Percentiles rank a stretch among this genome's conserved stretches.
phyloP scores from a whole-genome alignment of 2,113 vertebrate genomes.

The Cavia aperea region DNA sequence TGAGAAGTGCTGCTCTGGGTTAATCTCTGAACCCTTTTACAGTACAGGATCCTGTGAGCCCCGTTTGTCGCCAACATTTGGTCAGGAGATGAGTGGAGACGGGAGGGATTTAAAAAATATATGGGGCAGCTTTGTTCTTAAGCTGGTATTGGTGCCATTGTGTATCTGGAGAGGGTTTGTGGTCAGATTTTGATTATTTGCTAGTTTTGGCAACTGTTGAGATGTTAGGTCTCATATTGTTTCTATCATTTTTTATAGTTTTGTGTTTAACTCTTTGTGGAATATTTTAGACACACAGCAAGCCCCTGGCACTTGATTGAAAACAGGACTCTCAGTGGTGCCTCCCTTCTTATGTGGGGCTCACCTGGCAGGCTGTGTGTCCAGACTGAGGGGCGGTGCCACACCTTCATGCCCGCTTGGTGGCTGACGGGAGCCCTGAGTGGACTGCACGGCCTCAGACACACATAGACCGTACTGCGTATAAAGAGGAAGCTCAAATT shows the following conservation, averaged over 20 bases:
- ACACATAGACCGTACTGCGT: background rate
- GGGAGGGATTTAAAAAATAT: slow-evolving; percentile 50
- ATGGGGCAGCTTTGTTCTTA: slow-evolving; percentile 63
- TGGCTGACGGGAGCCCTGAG: background rate
- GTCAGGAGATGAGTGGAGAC: slow-evolving; percentile 48
- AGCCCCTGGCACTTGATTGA: slow-evolving; percentile 25
- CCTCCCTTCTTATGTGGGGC: background rate
- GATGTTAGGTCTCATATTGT: slow-evolving; percentile 67
- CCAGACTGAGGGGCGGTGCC: fast-evolving
- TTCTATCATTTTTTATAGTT: slow-evolving; percentile 67
- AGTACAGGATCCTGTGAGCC: background rate
- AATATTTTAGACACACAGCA: background rate
- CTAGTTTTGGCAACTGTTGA: slow-evolving; percentile 65
- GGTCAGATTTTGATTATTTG: slow-evolving; percentile 70
- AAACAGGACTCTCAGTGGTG: background rate
- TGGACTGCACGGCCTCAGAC: background rate
- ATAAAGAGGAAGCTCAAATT: background rate
- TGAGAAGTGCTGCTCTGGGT: slow-evolving; percentile 15
- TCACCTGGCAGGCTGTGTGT: slow-evolving; percentile 4
- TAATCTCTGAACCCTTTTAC: slow-evolving; percentile 37
- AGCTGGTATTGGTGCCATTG: slow-evolving; percentile 51
- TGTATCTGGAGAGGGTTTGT: slow-evolving; percentile 63
- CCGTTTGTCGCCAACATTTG: slow-evolving; percentile 56
- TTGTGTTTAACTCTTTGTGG: slow-evolving; percentile 63
- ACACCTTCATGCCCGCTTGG: fast-evolving